These are phyloP conservation scores for Lepidochrysops patricia DNA, from an alignment of 2,888 invertebrate genomes.

Conservation along the genomic window DNA sequence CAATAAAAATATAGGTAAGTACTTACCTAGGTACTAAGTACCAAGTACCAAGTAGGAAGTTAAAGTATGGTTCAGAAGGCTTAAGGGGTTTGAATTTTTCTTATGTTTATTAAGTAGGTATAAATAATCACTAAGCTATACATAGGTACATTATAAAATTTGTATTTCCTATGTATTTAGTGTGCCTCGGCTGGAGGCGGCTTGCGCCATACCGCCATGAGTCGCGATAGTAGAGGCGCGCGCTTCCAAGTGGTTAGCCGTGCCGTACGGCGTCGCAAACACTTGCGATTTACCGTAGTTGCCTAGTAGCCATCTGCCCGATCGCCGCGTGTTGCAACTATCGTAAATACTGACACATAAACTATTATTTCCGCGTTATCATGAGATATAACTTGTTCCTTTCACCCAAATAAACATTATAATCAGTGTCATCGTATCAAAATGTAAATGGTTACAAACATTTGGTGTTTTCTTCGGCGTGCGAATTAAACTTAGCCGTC, in stretches of 20 bases:
- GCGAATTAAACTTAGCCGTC: slow-evolving; percentile 39
- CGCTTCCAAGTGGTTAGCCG: slow-evolving; percentile 27
- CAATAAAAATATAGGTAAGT: too few species aligned
- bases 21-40: too few species aligned
- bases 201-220: background rate
- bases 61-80: too few species aligned
- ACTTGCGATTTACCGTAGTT: slow-evolving; percentile 28
- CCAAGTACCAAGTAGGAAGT: too few species aligned
- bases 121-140: too few species aligned
- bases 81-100: too few species aligned
- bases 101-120: too few species aligned
- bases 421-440: slow-evolving; percentile 21
- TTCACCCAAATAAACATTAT: slow-evolving; percentile 17
- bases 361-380: slow-evolving; percentile 32
- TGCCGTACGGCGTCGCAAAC: slow-evolving; percentile 33
- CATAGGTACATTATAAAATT: too few species aligned
- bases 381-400: slow-evolving; percentile 31
- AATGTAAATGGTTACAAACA: slow-evolving; percentile 32
- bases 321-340: slow-evolving; percentile 39
- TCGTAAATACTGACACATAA: slow-evolving; percentile 28
- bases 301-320: slow-evolving; percentile 32
- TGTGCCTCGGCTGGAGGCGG: too few species aligned
- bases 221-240: slow-evolving; percentile 21
- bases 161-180: too few species aligned
- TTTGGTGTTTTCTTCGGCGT: slow-evolving; percentile 27